Evolutionary conservation across 2,113 vertebrate genomes (phyloP).

Genomic region (Tylochromis polylepis): DNA sequence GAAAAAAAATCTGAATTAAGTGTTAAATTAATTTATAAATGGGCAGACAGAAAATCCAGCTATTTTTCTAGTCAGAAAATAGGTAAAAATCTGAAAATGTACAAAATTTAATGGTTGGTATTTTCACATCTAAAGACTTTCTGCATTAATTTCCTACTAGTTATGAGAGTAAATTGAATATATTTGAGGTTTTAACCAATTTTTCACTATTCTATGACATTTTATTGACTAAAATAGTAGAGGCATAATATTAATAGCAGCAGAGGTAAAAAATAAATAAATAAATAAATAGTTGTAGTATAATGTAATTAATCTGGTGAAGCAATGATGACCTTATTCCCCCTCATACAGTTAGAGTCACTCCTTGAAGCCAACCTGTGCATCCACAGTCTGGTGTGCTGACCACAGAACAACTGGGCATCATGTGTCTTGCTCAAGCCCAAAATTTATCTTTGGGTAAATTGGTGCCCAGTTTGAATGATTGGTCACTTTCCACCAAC

Average conservation of each 20-base stretch:
- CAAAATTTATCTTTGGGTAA: neutral
- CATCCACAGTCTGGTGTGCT: neutral
- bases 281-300: neutral
- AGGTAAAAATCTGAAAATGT: neutral
- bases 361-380: neutral
- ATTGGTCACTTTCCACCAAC: neutral
- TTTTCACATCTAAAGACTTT: neutral
- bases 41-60: neutral
- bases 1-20: neutral
- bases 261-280: neutral
- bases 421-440: neutral
- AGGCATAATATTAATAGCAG: neutral
- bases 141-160: neutral
- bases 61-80: neutral
- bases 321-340: neutral
- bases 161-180: neutral
- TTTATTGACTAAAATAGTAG: neutral
- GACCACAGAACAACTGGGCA: neutral
- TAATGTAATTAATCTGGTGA: neutral
- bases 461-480: neutral
- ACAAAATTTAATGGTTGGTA: neutral
- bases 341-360: neutral
- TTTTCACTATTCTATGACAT: neutral
- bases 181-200: neutral
- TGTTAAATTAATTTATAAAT: neutral